A percentile compares a stretch with the other conserved stretches of the same genome.
phyloP scores from a whole-genome alignment of 2,113 vertebrate species.

The Hemiscyllium ocellatum region DNA sequence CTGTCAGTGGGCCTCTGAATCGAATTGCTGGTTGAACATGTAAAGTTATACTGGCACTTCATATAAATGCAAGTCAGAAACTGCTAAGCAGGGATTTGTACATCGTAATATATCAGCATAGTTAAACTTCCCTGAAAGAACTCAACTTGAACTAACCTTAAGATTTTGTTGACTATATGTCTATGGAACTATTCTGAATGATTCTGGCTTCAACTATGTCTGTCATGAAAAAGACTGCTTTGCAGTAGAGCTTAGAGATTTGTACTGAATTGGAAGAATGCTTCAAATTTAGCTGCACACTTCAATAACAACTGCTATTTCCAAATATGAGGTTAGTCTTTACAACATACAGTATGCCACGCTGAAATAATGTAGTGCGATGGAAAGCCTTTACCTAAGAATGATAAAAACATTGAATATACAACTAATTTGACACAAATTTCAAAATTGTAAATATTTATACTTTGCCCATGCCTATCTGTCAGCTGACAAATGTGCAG shows the following conservation, averaged over 20 bases:
- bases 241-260: background rate
- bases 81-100: background rate
- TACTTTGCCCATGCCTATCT: background rate
- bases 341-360: background rate
- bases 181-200: background rate
- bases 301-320: background rate
- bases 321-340: background rate
- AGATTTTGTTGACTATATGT: background rate
- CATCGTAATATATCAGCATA: too few relatives aligned
- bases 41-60: background rate
- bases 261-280: background rate
- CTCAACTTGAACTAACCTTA: background rate
- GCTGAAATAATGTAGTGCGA: background rate
- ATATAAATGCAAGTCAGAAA: background rate
- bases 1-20: background rate
- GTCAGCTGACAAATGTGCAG: background rate
- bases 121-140: background rate
- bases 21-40: background rate
- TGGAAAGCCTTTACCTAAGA: background rate
- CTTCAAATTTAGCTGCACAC: background rate
- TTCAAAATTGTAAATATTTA: slow-evolving; percentile 6
- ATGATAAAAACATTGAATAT: background rate
- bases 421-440: background rate
- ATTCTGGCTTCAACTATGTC: background rate
- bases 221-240: background rate